Conservation (phyloP, 2,797 vertebrate genomes). For the Enteromius mattozi region DNA sequence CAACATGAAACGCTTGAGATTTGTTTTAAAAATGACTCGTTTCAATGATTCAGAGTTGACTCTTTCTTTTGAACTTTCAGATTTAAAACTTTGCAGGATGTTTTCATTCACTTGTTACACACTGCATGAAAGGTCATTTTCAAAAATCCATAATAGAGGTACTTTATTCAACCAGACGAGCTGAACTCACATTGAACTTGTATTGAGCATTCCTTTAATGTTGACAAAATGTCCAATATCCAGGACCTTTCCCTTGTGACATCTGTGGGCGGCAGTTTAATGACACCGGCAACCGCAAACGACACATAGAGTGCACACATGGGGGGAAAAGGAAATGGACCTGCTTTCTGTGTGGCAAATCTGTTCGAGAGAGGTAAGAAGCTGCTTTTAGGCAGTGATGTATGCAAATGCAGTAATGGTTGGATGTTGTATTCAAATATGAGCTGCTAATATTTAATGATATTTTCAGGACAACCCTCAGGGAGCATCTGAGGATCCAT, state of each 20-base stretch:
- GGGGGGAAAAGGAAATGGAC: slow-evolving; percentile 98
- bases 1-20: too few relatives aligned
- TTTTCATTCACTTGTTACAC: too few relatives aligned
- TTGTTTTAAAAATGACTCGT: too few relatives aligned
- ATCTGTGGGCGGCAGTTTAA: slow-evolving; percentile 99
- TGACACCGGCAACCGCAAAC: slow-evolving; percentile 94
- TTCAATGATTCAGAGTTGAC: too few relatives aligned
- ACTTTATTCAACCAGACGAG: too few relatives aligned
- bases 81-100: too few relatives aligned
- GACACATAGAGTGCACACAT: slow-evolving; percentile 97
- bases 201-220: background rate
- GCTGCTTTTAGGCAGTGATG: background rate
- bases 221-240: background rate
- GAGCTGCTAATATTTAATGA: slow-evolving; percentile 21
- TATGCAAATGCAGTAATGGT: background rate
- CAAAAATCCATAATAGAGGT: too few relatives aligned
- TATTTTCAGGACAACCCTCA: slow-evolving; percentile 87
- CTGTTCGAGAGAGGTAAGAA: slow-evolving; percentile 91
- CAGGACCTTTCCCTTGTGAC: slow-evolving; percentile 97
- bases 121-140: too few relatives aligned
- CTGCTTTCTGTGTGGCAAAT: slow-evolving; percentile 95
- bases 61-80: too few relatives aligned
- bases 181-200: background rate
- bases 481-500: slow-evolving; percentile 96
- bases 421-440: slow-evolving; percentile 13